These are phyloP conservation scores for Speoplatyrhinus poulsoni DNA, from an alignment of 2,113 vertebrate species.

Conservation along the genomic window DNA sequence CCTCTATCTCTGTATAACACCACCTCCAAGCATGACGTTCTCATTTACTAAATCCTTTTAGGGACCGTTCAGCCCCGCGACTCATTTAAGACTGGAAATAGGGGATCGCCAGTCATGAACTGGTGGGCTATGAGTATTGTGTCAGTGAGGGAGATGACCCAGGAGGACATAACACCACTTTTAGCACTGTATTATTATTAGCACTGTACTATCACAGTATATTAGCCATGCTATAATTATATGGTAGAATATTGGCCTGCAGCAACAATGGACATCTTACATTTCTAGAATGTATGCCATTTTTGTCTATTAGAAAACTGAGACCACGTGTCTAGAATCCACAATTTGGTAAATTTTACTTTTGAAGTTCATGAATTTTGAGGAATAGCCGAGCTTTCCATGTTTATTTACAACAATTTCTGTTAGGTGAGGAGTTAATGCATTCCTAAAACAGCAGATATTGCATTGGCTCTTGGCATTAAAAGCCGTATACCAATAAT, in stretches of 20 bases:
- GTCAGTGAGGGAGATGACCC: slow-evolving; percentile 25
- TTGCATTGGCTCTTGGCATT: slow-evolving; percentile 2
- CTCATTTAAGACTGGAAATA: slow-evolving; percentile 28
- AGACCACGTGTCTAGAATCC: background rate
- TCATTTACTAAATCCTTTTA: slow-evolving; percentile 58
- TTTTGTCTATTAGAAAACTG: background rate
- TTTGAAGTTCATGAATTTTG: slow-evolving; percentile 12
- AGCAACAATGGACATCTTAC: background rate
- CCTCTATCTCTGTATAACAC: slow-evolving; percentile 46
- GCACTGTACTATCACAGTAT: background rate
- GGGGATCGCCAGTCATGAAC: slow-evolving; percentile 49
- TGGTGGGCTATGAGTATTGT: slow-evolving; percentile 33
- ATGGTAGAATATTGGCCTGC: background rate
- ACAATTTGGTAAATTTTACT: background rate
- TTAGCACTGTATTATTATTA: background rate
- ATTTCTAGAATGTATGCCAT: background rate
- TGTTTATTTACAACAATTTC: background rate
- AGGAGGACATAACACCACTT: background rate
- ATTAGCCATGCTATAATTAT: background rate
- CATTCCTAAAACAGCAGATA: slow-evolving; percentile 26
- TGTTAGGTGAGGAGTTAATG: slow-evolving; percentile 22
- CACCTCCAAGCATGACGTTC: slow-evolving; percentile 44
- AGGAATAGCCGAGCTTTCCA: background rate
- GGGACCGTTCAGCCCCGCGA: slow-evolving; percentile 26
- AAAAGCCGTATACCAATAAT: slow-evolving; percentile 21